Base-by-base conservation (phyloP, 1,140 invertebrate genomes). In the Brachionus paranguensis region DNA sequence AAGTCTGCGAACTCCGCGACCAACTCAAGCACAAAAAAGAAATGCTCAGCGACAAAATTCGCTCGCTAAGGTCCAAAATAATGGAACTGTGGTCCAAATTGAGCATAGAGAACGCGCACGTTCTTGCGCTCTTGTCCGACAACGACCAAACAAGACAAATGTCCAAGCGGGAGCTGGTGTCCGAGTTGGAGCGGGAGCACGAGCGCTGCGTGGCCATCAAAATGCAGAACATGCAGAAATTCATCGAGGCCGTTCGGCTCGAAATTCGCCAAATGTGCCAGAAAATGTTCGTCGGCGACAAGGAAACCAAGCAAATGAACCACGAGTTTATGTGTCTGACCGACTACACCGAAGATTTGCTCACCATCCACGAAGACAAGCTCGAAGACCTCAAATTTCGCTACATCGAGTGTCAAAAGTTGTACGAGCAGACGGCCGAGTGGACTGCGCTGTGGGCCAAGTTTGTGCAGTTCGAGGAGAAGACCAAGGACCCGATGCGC, bases 211-310 rank as follows among this genome's bases (percentile, higher is more conserved):
- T 81, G 8, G 53, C 55, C 24, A 64, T 81, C 24, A 81, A 81
- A 64, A 81, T 81, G 78, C 33, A 81, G 45, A 81, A 81, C 37
- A 81, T 81, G 78, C 78, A 81, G 20, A 81, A 81, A 10, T 81
- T 81, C 64, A 81, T 81, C 17, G 78, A 81, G 33, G 20, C 37
- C 10, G 41, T 81, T 41, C 78, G 78, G 12, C 7, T 64, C 5
- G 78, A 81, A 41, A 81, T 81, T 27, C 17, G 37, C 5, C 17
- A 81, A 43, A 45, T 64, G 41, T 81, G 78, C 53, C 17, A 37
- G 17, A 81, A 81, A 47, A 81, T 81, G 78, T 68, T 81, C 24
- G 43, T 81, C 8, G 64, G 78, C 7, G 53, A 60, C 24, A 81
- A 65, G 27, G 78, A 81, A 81, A 29, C 65, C 1, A 68, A 81